A percentile compares a stretch with the other conserved stretches of the same genome.
Evolutionary conservation across 2,797 vertebrate species (phyloP).

Genomic region (Cryptoprocta ferox): DNA sequence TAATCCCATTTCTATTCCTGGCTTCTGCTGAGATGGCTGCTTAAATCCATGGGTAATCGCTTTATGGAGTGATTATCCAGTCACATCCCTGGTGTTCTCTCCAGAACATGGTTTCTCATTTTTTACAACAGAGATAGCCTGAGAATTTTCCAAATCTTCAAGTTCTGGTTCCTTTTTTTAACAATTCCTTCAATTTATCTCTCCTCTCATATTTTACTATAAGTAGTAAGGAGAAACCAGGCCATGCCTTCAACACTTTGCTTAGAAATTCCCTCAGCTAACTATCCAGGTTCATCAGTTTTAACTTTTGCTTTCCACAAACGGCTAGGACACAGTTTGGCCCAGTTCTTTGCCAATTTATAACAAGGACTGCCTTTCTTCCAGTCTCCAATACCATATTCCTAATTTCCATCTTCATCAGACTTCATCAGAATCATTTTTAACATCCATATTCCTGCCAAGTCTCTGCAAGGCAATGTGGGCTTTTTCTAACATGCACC

Average conservation of each 20-base stretch:
- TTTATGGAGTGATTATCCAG: neutral
- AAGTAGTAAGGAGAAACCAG: constrained; percentile 27
- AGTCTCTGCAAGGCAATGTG: neutral
- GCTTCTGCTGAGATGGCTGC: neutral
- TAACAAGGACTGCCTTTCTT: neutral
- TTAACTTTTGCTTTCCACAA: constrained; percentile 12
- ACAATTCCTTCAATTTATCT: constrained; percentile 18
- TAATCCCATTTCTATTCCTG: neutral
- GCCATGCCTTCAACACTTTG: neutral
- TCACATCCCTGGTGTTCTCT: neutral
- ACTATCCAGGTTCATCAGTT: neutral
- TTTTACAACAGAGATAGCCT: neutral
- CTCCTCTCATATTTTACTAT: neutral
- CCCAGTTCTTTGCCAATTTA: neutral
- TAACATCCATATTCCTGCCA: neutral
- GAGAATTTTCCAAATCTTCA: constrained; percentile 43
- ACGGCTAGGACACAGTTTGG: neutral
- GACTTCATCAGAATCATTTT: neutral
- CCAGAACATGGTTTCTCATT: neutral
- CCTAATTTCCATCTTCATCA: neutral
- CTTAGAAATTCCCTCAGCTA: neutral
- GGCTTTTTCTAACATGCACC: neutral
- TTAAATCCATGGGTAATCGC: neutral
- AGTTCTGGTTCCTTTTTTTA: constrained; percentile 41
- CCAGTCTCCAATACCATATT: neutral